These are phyloP conservation scores for Cyprinodon brontotheroides DNA, from an alignment of 2,113 vertebrate species.

Conservation along the genomic window DNA sequence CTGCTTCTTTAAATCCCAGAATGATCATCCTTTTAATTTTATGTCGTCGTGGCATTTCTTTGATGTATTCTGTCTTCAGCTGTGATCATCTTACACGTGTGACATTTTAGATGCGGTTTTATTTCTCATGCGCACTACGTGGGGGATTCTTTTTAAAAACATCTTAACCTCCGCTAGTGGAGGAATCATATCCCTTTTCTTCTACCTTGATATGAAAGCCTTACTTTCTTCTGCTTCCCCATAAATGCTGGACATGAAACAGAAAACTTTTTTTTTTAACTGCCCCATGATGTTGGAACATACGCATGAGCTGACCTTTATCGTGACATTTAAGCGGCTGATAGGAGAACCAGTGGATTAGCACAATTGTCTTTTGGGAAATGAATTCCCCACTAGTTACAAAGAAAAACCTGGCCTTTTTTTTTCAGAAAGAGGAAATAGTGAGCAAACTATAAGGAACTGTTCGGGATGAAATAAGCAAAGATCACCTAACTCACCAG, in stretches of 20 bases:
- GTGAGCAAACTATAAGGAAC: background rate
- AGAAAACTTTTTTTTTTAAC: background rate
- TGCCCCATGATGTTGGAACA: constrained; percentile 1
- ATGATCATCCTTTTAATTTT: constrained; percentile 31
- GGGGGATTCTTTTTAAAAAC: constrained; percentile 22
- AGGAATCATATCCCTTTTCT: background rate
- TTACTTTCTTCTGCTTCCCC: background rate
- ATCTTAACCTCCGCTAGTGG: constrained; percentile 1
- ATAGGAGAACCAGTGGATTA: constrained; percentile 11
- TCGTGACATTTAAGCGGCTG: constrained; percentile 9
- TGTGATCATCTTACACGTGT: constrained; percentile 17
- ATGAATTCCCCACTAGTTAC: constrained; percentile 15
- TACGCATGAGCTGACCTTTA: constrained; percentile 14
- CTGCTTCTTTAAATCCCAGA: constrained; percentile 7
- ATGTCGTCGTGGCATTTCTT: constrained; percentile 18
- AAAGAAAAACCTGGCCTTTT: background rate
- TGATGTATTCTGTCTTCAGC: constrained; percentile 11
- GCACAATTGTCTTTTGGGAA: background rate
- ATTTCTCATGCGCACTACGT: constrained; percentile 13
- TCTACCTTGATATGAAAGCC: background rate
- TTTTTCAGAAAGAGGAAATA: constrained; percentile 21
- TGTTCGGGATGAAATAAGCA: background rate
- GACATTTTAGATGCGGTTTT: constrained; percentile 42
- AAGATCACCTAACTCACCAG: constrained; percentile 60
- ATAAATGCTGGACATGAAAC: background rate